Evolutionary conservation across 2,797 vertebrate genomes (phyloP), one percentile per base, ranked within the genome.

Genomic region (Enteromius argenteus): DNA sequence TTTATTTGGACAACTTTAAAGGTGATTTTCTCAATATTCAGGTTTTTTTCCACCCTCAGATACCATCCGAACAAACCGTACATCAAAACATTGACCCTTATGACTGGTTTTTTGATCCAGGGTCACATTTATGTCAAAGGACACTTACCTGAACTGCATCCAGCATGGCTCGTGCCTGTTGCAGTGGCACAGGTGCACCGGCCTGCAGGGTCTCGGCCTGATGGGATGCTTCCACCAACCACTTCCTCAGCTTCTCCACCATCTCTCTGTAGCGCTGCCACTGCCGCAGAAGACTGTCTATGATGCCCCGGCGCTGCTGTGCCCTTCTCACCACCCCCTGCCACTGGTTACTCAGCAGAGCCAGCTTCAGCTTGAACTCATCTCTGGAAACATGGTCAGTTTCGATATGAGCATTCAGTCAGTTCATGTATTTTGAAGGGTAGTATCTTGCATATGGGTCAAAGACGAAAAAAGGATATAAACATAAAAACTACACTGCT

Each of bases 231-330:
- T 99, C 97, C 32, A 92, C 89, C 80, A 99, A 91, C 97, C 98
- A 98, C 51, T 94, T 97, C 0, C 92, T 93, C 75, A 99, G 94
- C 89, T 97, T 99, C 76, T 97, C 96, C 0, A 94, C 90, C 96
- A 98, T 97, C 88, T 97, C 96, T 56, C 91, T 91, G 58, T 99
- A 99, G 84, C 95, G 97, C 35, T 97, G 97, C 98, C 98, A 99
- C 87, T 99, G 98, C 14, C 91, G 96, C 78, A 97, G 95, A 91
- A 98, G 95, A 88, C 97, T 97, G 87, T 99, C 98, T 1, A 99
- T 98, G 80, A 99, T 97, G 1, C 98, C 98, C n/a, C 96, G 92
- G 49, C 97, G 93, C 89, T 99, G 98, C 92, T 99, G 98, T 0
- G 97, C 96, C 15, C 97, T 95, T 32, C 97, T 95, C 84, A 99